A percentile compares a stretch with the other conserved stretches of the same genome.
Evolutionary conservation across 2,113 vertebrate genomes (phyloP).

Genomic region (Hirundichthys speculiger): DNA sequence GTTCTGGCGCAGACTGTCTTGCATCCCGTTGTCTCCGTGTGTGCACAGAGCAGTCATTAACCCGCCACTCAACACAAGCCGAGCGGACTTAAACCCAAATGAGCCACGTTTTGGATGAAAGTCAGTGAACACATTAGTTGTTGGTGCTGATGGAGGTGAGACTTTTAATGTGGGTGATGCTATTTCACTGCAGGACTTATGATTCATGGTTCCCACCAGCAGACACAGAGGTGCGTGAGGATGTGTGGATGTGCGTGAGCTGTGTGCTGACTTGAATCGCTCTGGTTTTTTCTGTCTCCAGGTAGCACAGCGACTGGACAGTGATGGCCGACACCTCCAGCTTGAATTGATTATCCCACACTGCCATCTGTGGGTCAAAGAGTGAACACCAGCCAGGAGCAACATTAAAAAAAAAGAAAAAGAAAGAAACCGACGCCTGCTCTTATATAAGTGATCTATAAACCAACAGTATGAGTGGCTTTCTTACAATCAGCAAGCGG

Average conservation of each 20-base stretch:
- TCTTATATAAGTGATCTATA: constrained; percentile 67
- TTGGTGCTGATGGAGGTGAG: neutral
- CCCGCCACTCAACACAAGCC: neutral
- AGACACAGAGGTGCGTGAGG: neutral
- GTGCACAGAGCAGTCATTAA: constrained; percentile 20
- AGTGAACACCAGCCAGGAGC: constrained; percentile 18
- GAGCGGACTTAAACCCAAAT: constrained; percentile 3
- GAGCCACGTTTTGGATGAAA: neutral
- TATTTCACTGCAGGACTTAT: constrained; percentile 1
- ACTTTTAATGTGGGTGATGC: constrained; percentile 6
- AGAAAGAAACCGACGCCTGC: neutral
- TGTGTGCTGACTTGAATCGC: constrained; percentile 21
- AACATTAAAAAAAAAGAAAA: neutral
- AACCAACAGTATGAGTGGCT: constrained; percentile 36
- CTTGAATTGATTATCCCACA: constrained; percentile 41
- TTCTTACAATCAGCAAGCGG: constrained; percentile 39
- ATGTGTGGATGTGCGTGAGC: neutral
- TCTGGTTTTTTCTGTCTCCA: neutral
- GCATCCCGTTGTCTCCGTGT: neutral
- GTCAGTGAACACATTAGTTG: neutral
- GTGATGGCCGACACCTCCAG: neutral
- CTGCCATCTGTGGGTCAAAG: constrained; percentile 66
- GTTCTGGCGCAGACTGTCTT: neutral
- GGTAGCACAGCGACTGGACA: constrained; percentile 10
- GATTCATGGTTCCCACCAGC: constrained; percentile 15